A percentile compares a stretch with the other conserved stretches of the same genome.
Evolutionary conservation across 2,113 vertebrate species (phyloP).

Genomic region (Myodes glareolus): DNA sequence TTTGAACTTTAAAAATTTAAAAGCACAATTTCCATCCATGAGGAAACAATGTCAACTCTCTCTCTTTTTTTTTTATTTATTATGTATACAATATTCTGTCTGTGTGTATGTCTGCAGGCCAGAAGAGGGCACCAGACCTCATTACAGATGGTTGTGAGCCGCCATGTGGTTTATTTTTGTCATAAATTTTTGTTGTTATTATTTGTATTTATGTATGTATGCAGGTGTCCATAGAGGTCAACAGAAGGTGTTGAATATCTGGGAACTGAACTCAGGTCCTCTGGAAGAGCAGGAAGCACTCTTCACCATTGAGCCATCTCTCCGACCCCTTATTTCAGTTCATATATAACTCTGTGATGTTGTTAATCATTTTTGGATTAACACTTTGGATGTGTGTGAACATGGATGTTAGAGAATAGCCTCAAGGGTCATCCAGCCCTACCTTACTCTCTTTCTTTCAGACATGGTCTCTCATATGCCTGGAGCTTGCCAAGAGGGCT

Average conservation of each 20-base stretch:
- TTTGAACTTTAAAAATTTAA: background rate
- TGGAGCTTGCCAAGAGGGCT: background rate
- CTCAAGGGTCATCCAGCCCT: background rate
- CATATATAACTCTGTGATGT: background rate
- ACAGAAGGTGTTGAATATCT: background rate
- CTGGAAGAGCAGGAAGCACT: background rate
- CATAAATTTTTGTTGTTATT: background rate
- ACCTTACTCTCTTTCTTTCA: background rate
- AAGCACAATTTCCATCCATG: background rate
- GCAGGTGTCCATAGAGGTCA: background rate
- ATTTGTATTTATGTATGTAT: background rate
- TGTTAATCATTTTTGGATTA: background rate
- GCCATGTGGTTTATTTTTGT: background rate
- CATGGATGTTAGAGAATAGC: background rate
- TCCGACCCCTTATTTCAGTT: background rate
- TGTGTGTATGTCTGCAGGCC: too few species aligned
- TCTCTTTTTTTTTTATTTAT: too few species aligned
- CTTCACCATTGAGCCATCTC: background rate
- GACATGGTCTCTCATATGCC: background rate
- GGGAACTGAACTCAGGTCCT: background rate
- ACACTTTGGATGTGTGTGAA: background rate
- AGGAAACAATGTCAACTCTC: background rate
- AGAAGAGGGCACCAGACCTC: too few species aligned
- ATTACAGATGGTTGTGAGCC: too few species aligned
- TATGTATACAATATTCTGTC: too few species aligned